Evolutionary conservation across 2,888 invertebrate genomes (phyloP).

Genomic region (Matsumyia berberina): DNA sequence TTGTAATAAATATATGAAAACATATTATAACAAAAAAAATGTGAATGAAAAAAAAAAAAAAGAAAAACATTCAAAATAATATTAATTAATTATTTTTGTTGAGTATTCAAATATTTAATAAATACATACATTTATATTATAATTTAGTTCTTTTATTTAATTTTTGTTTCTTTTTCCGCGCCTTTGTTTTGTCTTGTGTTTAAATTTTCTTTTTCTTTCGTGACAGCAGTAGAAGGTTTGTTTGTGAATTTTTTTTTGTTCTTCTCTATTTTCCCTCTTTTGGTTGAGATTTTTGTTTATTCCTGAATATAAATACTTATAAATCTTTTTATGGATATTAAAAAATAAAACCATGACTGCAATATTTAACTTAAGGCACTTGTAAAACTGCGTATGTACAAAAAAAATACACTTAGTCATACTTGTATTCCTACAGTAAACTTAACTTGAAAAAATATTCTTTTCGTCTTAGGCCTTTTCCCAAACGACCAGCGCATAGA

Average conservation of each 20-base stretch:
- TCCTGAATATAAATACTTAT: conserved; percentile 3
- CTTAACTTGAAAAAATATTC: no score
- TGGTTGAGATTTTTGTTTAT: conserved; percentile 8
- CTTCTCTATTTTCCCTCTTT: conserved; percentile 72
- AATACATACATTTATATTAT: conserved; percentile 78
- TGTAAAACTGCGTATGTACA: conserved; percentile 28
- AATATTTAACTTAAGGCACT: conserved; percentile 28
- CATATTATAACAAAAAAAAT: conserved; percentile 22
- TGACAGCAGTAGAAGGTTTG: conserved; percentile 36
- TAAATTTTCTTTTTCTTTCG: conserved; percentile 55
- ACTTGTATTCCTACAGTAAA: no score
- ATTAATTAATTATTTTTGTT: conserved; percentile 81
- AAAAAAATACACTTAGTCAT: no score
- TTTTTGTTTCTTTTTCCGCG: conserved; percentile 67
- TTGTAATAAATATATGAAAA: conserved; percentile 79
- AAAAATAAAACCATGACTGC: conserved; percentile 28
- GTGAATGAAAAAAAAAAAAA: conserved; percentile 60
- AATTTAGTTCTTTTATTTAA: conserved; percentile 79
- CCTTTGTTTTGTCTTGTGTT: conserved; percentile 22
- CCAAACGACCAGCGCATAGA: no score
- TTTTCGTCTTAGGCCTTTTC: no score
- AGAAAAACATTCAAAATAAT: conserved; percentile 77
- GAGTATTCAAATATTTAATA: conserved; percentile 83
- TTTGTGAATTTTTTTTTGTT: conserved; percentile 70
- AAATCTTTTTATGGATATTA: conserved; percentile 14